Base-by-base conservation (phyloP, 2,888 invertebrate species). In the Pandemis cinnamomeana region DNA sequence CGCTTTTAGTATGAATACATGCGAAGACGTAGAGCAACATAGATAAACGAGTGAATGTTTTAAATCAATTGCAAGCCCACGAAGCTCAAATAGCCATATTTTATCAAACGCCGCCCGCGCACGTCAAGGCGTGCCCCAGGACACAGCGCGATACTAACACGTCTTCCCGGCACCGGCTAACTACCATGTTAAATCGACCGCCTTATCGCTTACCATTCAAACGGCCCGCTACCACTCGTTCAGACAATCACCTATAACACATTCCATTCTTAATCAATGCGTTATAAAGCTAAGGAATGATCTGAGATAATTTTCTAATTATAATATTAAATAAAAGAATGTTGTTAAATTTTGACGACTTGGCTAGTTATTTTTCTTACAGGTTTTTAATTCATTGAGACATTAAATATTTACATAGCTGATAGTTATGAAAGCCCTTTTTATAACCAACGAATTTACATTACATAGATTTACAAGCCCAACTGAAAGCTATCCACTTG, bases 201-300 rank as follows among this genome's bases (percentile, higher is more conserved):
- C 83, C 87, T 87, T 87, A 89, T 88, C 88, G 82, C 83, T 82
- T 80, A 80, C 82, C 87, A 87, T 88, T 87, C 81, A 85, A 87
- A 87, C 84, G 83, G 82, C 77, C 78, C 81, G 83, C 83, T 71
- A 72, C 80, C 84, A 83, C 84, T 84, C 83, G 81, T 81, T 81
- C 80, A 77, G 74, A 71, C 71, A 74, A 74, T 74, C 70, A 74
- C 60, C 66, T 74, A 74, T 74, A 66, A 66, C 71, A 63, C 63
- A 74, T 74, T 74, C 74, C 74, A 70, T 74, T 67, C 66, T 74
- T 71, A 73, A 73, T 73, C 69, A 51, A 73, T 70, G 69, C 64
- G 62, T 68, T 72, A 62, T 67, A 61, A 61, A 73, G 51, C 20
- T 36, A 36, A 44, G 62, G 62, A 63, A 36, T 44, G 51, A 69